phyloP scores from a whole-genome alignment of 2,113 vertebrate species.

The Trochalopteron elliotii region DNA sequence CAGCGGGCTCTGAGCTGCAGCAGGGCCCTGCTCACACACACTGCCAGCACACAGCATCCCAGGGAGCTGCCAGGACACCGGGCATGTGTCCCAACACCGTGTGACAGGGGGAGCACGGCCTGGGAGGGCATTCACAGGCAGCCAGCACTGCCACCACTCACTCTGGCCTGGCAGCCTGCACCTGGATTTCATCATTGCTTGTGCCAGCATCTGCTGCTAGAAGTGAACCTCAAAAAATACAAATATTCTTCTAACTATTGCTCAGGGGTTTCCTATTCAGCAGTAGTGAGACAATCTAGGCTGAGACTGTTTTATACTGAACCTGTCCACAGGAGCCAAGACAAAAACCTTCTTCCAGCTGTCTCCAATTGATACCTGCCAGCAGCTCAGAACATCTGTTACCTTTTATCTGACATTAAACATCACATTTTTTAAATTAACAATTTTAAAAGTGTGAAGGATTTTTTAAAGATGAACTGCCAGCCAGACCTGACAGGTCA shows the following conservation, averaged over 20 bases:
- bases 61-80: background rate
- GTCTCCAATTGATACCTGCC: background rate
- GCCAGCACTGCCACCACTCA: background rate
- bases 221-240: too few relatives aligned
- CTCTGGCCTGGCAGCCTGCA: background rate
- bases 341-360: background rate
- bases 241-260: background rate
- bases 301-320: background rate
- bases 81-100: fast-evolving
- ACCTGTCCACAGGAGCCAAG: background rate
- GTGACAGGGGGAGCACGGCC: background rate
- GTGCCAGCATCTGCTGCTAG: background rate
- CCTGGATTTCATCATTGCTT: background rate
- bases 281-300: background rate
- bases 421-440: background rate
- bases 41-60: fast-evolving
- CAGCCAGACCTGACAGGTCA: background rate
- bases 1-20: fast-evolving
- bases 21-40: fast-evolving
- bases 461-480: background rate
- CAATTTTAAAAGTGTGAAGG: background rate
- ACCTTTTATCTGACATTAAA: background rate
- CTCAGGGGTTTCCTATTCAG: background rate
- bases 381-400: background rate
- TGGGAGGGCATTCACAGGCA: background rate